phyloP scores from a whole-genome alignment of 2,113 vertebrate species.

The Propithecus coquereli region DNA sequence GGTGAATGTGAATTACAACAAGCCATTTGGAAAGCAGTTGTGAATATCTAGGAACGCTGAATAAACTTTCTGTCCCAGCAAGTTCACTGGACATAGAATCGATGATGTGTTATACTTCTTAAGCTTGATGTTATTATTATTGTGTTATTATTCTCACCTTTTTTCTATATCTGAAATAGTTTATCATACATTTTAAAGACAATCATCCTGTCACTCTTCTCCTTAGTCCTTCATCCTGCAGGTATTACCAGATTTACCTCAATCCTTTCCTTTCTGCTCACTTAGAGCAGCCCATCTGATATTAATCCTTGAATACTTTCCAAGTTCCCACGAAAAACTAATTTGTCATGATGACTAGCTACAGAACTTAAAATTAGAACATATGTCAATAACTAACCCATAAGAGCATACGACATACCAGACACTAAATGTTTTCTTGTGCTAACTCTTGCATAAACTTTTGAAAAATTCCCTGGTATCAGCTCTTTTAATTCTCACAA shows the following conservation, averaged over 20 bases:
- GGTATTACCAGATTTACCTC: not conserved
- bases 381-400: not conserved
- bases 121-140: not conserved
- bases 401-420: fast-evolving
- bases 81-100: not conserved
- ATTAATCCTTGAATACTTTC: not conserved
- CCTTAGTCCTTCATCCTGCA: not conserved
- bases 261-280: not conserved
- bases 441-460: not conserved
- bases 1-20: not conserved
- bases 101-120: not conserved
- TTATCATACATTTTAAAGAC: not conserved
- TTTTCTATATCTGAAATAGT: not conserved
- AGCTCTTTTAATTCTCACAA: not conserved
- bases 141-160: not conserved
- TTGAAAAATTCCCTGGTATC: not conserved
- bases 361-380: not conserved
- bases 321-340: not conserved
- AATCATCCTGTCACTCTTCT: not conserved
- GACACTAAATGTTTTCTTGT: not conserved
- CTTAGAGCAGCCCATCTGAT: not conserved
- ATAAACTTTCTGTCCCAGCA: not conserved
- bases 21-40: not conserved
- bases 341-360: not conserved
- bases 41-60: not conserved